Percentiles rank a stretch among this genome's conserved stretches.
Conservation (phyloP, 2,113 vertebrate genomes). For the Pseudonaja textilis region DNA sequence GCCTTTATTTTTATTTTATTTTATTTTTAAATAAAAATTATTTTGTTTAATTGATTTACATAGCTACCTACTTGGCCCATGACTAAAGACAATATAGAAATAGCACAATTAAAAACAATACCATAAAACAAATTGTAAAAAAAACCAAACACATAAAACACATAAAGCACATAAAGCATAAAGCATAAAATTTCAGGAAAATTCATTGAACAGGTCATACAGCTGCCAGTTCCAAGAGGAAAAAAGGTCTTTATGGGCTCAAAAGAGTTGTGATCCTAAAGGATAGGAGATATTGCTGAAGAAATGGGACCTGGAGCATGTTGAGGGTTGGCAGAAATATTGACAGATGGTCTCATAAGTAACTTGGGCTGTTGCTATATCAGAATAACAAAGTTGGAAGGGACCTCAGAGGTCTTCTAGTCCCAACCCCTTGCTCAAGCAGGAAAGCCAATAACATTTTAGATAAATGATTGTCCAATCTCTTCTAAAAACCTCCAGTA, state of each 20-base stretch:
- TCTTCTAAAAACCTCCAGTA: no score
- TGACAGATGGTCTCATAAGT: not conserved
- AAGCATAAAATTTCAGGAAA: not conserved
- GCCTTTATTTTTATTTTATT: not conserved
- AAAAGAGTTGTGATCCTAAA: not conserved
- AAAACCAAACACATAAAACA: not conserved
- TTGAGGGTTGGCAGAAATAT: not conserved
- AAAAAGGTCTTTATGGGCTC: not conserved
- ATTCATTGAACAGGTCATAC: not conserved
- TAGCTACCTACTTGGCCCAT: not conserved
- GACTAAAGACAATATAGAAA: not conserved
- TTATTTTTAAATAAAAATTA: not conserved
- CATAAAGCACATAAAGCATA: no score
- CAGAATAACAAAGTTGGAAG: no score
- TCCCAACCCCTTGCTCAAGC: no score
- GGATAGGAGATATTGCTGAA: not conserved
- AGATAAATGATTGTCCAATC: no score
- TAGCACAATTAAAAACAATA: not conserved
- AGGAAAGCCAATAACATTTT: no score
- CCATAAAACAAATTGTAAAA: not conserved
- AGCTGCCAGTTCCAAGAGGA: not conserved
- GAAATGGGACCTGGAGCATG: not conserved
- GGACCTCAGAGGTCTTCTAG: no score
- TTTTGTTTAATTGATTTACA: not conserved
- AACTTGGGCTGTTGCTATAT: not conserved